These are phyloP conservation scores for Solen grandis DNA, from an alignment of 1,140 invertebrate species.

Conservation along the genomic window DNA sequence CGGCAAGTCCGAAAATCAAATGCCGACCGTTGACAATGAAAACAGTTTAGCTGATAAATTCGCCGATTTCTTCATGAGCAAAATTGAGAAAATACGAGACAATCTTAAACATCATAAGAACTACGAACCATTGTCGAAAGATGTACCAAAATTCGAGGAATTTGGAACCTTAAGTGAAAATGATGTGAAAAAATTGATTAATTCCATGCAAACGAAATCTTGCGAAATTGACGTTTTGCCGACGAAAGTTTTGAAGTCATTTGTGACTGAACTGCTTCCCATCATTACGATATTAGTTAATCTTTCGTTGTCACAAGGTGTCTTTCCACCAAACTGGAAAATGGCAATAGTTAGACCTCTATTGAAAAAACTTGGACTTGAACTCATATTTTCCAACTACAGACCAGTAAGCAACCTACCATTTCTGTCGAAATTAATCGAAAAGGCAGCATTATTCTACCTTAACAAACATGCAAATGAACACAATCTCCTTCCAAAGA, in stretches of 20 bases:
- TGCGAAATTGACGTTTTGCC: conserved; percentile 24
- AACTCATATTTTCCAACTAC: conserved; percentile 1
- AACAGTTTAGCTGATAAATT: conserved; percentile 27
- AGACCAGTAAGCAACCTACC: conserved; percentile 25
- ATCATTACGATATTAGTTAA: conserved; percentile 16
- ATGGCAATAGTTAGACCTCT: conserved; percentile 31
- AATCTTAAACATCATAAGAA: background rate
- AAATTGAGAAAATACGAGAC: conserved; percentile 22
- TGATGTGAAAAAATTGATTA: conserved; percentile 1
- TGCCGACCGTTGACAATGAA: background rate
- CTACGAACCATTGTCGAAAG: background rate
- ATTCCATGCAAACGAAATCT: conserved; percentile 1
- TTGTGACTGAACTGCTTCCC: conserved; percentile 28
- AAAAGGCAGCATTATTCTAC: conserved; percentile 11
- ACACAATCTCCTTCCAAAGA: background rate
- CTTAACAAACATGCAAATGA: conserved; percentile 15
- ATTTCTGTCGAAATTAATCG: conserved; percentile 24
- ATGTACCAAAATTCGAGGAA: conserved; percentile 5
- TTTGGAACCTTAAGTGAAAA: conserved; percentile 1
- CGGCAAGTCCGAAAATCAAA: conserved; percentile 20
- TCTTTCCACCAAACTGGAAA: conserved; percentile 14
- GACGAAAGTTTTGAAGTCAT: conserved; percentile 45
- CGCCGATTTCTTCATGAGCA: conserved; percentile 51
- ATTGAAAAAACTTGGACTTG: conserved; percentile 28
- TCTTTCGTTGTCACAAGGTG: conserved; percentile 14